Evolutionary conservation across 1,140 invertebrate genomes (phyloP).

Genomic region (Bombus difficillimus): DNA sequence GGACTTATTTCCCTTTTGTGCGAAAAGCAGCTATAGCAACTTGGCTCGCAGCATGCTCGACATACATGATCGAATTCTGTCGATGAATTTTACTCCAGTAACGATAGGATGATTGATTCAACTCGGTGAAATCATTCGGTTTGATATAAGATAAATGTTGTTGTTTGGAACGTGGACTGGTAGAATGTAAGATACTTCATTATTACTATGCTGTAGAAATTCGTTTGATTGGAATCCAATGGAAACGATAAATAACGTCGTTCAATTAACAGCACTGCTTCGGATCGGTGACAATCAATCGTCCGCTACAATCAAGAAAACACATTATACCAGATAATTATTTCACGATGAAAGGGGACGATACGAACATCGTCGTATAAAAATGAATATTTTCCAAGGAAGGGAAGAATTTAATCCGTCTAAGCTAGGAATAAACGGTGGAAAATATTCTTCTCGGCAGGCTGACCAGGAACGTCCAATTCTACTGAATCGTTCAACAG

Average conservation of each 20-base stretch:
- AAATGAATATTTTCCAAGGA: not conserved
- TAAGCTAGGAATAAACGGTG: too few species aligned
- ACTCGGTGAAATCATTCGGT: not conserved
- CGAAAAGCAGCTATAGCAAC: not conserved
- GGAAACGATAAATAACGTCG: not conserved
- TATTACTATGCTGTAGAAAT: not conserved
- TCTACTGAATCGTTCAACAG: not conserved
- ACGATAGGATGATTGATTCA: constrained; percentile 1
- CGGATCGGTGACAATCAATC: too few species aligned
- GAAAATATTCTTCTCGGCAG: not conserved
- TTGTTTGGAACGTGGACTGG: too few species aligned
- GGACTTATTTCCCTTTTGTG: constrained; percentile 34
- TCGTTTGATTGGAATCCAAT: not conserved
- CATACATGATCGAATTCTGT: not conserved
- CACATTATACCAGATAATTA: too few species aligned
- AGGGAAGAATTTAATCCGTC: not conserved
- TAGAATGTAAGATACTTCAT: not conserved
- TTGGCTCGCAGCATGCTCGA: not conserved
- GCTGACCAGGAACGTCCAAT: not conserved
- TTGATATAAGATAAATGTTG: not conserved
- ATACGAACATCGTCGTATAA: not conserved
- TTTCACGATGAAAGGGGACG: too few species aligned
- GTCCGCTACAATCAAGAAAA: too few species aligned
- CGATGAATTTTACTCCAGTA: not conserved
- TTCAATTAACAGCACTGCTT: too few species aligned